Evolutionary conservation across 1,140 invertebrate genomes (phyloP).

Genomic region (Drosophila persimilis): DNA sequence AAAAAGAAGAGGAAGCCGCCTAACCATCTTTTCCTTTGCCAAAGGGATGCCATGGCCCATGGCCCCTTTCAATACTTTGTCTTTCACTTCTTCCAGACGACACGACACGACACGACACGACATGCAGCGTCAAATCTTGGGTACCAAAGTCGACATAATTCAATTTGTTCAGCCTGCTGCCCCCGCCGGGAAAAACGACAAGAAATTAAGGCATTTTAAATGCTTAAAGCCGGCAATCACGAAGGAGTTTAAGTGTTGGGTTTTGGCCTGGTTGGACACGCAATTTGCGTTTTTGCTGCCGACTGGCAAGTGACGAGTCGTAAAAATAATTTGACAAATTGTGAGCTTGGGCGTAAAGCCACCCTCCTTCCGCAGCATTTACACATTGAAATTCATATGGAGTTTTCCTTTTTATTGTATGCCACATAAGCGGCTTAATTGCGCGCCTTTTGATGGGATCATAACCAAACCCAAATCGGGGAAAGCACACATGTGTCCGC

Average conservation of each 20-base stretch:
- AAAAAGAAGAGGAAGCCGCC: constrained; percentile 27
- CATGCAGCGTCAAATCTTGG: constrained; percentile 15
- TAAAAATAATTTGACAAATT: constrained; percentile 75
- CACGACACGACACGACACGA: neutral
- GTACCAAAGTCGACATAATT: constrained; percentile 44
- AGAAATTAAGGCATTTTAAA: constrained; percentile 51
- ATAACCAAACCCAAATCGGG: constrained; percentile 50
- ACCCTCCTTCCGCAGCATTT: neutral
- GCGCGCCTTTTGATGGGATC: constrained; percentile 67
- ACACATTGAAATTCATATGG: constrained; percentile 19
- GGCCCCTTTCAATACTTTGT: constrained; percentile 1
- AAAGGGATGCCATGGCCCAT: neutral
- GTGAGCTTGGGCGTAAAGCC: constrained; percentile 41
- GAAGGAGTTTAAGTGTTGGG: constrained; percentile 30
- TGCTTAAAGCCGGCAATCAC: constrained; percentile 4
- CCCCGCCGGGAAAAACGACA: constrained; percentile 6
- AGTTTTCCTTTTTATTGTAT: constrained; percentile 6
- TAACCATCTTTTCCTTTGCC: neutral
- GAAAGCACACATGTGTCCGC: constrained; percentile 35
- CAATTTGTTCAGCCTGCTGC: constrained; percentile 27
- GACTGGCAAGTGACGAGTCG: constrained; percentile 33
- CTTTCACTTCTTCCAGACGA: constrained; percentile 16
- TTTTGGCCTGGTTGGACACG: constrained; percentile 42
- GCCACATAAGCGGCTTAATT: constrained; percentile 69
- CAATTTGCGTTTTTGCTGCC: constrained; percentile 47